These are phyloP conservation scores for Drosophila lowei DNA, from an alignment of 1,140 invertebrate species.

Conservation along the genomic window DNA sequence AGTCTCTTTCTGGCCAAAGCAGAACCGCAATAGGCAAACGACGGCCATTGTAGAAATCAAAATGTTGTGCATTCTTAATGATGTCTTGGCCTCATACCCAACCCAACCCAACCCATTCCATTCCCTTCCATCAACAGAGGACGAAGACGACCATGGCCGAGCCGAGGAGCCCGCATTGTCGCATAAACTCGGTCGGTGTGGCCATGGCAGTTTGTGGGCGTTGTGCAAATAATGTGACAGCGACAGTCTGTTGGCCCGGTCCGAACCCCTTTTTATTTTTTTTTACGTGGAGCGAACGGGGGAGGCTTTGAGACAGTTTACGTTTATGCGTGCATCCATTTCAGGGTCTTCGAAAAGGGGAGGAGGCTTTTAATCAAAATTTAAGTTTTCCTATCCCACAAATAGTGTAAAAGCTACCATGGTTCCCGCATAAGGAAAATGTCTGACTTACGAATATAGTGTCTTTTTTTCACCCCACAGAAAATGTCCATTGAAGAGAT, in stretches of 20 bases:
- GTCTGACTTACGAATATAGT: too few relatives aligned
- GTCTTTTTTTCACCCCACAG: too few relatives aligned
- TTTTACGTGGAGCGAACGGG: too few relatives aligned
- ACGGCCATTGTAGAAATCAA: constrained; percentile 71
- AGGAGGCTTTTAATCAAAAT: too few relatives aligned
- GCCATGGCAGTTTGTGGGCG: constrained; percentile 31
- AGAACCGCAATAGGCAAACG: constrained; percentile 53
- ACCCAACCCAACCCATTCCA: background rate
- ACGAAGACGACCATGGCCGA: too few relatives aligned
- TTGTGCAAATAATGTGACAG: constrained; percentile 47
- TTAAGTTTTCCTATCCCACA: too few relatives aligned
- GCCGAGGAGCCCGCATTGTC: background rate
- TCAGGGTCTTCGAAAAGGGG: background rate
- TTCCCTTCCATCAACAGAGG: background rate
- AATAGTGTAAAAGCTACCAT: too few relatives aligned
- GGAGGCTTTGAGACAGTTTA: too few relatives aligned
- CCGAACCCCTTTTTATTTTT: too few relatives aligned
- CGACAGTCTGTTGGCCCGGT: constrained; percentile 35
- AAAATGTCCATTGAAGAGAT: too few relatives aligned
- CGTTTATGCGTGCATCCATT: constrained; percentile 1
- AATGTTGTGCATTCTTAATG: constrained; percentile 74
- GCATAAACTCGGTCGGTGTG: constrained; percentile 17
- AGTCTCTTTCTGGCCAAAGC: constrained; percentile 3
- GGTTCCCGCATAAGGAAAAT: too few relatives aligned
- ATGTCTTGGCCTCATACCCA: constrained; percentile 34